phyloP scores from a whole-genome alignment of 1,140 invertebrate species.

The Manduca sexta region DNA sequence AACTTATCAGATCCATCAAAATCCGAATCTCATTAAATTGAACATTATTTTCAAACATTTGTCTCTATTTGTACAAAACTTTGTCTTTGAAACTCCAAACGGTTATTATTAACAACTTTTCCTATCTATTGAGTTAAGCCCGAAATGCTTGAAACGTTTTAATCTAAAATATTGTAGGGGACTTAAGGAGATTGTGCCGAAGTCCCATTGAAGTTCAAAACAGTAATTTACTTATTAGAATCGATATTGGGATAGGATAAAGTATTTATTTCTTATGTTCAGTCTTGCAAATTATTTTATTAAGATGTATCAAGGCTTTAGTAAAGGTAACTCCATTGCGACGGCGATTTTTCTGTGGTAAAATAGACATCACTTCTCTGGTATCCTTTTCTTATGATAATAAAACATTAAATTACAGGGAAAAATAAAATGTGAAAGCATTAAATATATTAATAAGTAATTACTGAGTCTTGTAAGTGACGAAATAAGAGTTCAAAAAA shows the following conservation, averaged over 20 bases:
- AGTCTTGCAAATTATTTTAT: neutral
- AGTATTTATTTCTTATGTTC: neutral
- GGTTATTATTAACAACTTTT: constrained; percentile 19
- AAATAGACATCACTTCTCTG: too few species aligned
- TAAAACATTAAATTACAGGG: too few species aligned
- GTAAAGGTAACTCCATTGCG: too few species aligned
- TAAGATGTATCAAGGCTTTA: too few species aligned
- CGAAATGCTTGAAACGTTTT: constrained; percentile 19
- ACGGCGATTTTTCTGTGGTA: too few species aligned
- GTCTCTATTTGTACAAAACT: constrained; percentile 8
- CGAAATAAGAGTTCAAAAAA: too few species aligned
- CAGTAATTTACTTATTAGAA: constrained; percentile 20
- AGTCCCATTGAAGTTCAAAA: constrained; percentile 16
- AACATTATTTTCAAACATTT: neutral
- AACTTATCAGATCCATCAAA: too few species aligned
- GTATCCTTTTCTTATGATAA: too few species aligned
- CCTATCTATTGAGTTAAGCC: constrained; percentile 19
- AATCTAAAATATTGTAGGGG: constrained; percentile 16
- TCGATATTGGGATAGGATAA: constrained; percentile 9
- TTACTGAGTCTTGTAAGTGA: too few species aligned
- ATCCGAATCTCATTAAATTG: too few species aligned
- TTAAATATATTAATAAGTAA: too few species aligned
- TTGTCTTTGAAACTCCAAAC: constrained; percentile 10
- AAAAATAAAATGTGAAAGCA: too few species aligned
- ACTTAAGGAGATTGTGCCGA: constrained; percentile 16